A percentile compares a stretch with the other conserved stretches of the same genome.
phyloP scores from a whole-genome alignment of 2,113 vertebrate genomes.

The Channa maculata region DNA sequence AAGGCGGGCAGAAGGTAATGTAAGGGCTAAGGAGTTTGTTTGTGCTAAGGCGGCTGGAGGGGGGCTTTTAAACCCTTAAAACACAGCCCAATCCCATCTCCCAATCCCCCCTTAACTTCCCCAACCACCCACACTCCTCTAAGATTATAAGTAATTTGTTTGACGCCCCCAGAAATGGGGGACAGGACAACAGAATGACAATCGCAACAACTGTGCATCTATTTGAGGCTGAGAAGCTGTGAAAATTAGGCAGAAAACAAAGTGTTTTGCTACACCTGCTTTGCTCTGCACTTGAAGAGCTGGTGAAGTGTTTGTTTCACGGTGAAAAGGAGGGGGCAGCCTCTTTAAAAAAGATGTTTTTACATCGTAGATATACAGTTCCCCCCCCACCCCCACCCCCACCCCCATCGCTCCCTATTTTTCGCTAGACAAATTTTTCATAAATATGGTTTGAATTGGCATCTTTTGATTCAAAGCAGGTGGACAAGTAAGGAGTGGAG shows the following conservation, averaged over 20 bases:
- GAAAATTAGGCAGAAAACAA: constrained; percentile 43
- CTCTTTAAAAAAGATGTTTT: not conserved
- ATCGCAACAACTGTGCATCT: not conserved
- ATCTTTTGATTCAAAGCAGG: constrained; percentile 13
- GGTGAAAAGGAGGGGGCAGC: too few relatives aligned
- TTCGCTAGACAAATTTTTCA: not conserved
- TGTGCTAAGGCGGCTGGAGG: constrained; percentile 50
- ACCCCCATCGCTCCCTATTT: not conserved
- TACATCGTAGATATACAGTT: constrained; percentile 20
- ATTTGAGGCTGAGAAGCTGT: constrained; percentile 8
- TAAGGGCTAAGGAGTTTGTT: constrained; percentile 59
- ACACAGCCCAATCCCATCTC: constrained; percentile 1
- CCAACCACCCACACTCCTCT: constrained; percentile 28
- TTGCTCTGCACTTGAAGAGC: constrained; percentile 1
- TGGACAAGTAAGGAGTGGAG: not conserved
- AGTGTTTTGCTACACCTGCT: constrained; percentile 3
- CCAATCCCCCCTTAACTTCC: not conserved
- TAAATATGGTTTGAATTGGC: constrained; percentile 31
- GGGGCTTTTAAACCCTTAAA: constrained; percentile 55
- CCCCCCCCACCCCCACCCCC: not conserved
- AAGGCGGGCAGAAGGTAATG: constrained; percentile 51
- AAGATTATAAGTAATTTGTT: constrained; percentile 59
- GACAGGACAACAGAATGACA: constrained; percentile 25
- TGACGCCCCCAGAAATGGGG: constrained; percentile 13
- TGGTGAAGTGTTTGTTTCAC: constrained; percentile 4